Evolutionary conservation across 2,797 vertebrate genomes (phyloP).

Genomic region (Poecilia gillii): DNA sequence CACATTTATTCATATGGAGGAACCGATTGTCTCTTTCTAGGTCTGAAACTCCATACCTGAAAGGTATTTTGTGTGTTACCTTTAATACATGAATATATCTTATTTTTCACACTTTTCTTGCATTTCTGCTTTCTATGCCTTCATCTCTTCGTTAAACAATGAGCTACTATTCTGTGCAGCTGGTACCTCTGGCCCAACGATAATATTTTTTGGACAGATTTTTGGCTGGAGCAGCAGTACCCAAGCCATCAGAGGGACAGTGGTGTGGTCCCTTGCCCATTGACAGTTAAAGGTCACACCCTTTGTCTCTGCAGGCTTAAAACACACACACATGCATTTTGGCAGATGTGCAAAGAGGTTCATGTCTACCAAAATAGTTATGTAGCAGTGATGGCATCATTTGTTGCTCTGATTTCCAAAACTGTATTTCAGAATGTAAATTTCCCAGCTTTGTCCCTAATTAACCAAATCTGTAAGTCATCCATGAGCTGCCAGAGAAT

Average conservation of each 20-base stretch:
- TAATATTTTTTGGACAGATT: slow-evolving; percentile 37
- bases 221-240: slow-evolving; percentile 44
- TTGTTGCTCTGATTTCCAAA: not conserved
- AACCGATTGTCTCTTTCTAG: slow-evolving; percentile 1
- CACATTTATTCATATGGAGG: slow-evolving; percentile 12
- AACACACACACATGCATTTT: slow-evolving; percentile 5
- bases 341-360: slow-evolving; percentile 22
- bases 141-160: slow-evolving; percentile 3
- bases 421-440: slow-evolving; percentile 12
- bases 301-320: slow-evolving; percentile 12
- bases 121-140: slow-evolving; percentile 6
- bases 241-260: slow-evolving; percentile 42
- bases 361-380: slow-evolving; percentile 9
- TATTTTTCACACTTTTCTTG: not conserved
- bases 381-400: slow-evolving; percentile 7
- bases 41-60: not conserved
- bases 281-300: slow-evolving; percentile 36
- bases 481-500: not conserved
- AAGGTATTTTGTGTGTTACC: not conserved
- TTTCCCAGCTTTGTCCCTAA: not conserved
- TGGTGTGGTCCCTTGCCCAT: slow-evolving; percentile 24
- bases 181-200: slow-evolving; percentile 22
- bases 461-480: not conserved
- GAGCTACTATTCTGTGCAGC: slow-evolving; percentile 23
- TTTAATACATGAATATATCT: not conserved